A percentile compares a stretch with the other conserved stretches of the same genome.
Conservation (phyloP, 2,113 vertebrate genomes). For the Micromys minutus region DNA sequence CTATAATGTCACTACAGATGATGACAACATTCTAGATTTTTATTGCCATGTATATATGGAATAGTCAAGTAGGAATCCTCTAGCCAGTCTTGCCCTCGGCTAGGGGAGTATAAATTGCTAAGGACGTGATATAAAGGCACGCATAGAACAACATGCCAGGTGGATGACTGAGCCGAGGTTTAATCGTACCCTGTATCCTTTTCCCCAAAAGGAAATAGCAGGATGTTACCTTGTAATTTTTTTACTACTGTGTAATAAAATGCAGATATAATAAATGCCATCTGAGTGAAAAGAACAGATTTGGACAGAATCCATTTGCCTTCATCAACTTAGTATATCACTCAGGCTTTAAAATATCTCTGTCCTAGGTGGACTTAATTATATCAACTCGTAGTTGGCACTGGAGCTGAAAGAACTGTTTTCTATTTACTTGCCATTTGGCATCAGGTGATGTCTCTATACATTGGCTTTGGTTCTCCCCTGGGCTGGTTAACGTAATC, state of each 20-base stretch:
- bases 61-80: conserved; percentile 69
- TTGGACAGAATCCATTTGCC: conserved; percentile 80
- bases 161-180: conserved; percentile 72
- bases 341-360: conserved; percentile 61
- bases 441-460: conserved; percentile 38
- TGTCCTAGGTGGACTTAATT: conserved; percentile 69
- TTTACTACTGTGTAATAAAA: conserved; percentile 86
- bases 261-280: conserved; percentile 84
- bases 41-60: conserved; percentile 58
- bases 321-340: conserved; percentile 72
- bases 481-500: not conserved
- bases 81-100: conserved; percentile 72
- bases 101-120: conserved; percentile 75
- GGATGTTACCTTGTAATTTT: conserved; percentile 84
- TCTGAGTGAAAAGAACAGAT: conserved; percentile 81
- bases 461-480: not conserved
- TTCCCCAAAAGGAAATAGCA: conserved; percentile 83
- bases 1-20: conserved; percentile 1
- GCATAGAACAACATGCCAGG: conserved; percentile 74
- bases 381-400: conserved; percentile 14
- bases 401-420: conserved; percentile 15
- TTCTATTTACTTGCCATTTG: conserved; percentile 48
- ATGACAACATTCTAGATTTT: conserved; percentile 50
- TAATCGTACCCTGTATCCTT: conserved; percentile 83
- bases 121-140: conserved; percentile 79